Conservation (phyloP, 2,888 invertebrate species). For the Micoletzkya japonica region DNA sequence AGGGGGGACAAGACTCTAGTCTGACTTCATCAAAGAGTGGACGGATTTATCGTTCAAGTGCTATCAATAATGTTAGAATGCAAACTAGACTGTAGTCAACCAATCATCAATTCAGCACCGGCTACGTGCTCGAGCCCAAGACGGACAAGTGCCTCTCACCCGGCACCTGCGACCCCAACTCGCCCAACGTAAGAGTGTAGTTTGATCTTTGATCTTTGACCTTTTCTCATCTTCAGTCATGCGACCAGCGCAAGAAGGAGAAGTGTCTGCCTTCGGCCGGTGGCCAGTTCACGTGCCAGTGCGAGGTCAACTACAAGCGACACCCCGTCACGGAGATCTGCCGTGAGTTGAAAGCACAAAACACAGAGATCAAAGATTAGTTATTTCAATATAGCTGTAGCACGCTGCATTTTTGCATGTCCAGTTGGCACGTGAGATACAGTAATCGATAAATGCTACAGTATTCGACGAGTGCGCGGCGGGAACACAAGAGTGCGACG, state of each 20-base stretch:
- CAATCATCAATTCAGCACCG: slow-evolving; percentile 32
- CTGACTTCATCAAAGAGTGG: too few relatives aligned
- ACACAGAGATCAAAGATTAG: background rate
- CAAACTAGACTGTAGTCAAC: background rate
- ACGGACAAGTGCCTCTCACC: slow-evolving; percentile 48
- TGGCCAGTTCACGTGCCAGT: slow-evolving; percentile 53
- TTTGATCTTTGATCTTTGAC: background rate
- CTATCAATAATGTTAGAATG: too few relatives aligned
- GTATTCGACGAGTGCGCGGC: slow-evolving; percentile 55
- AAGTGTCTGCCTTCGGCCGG: slow-evolving; percentile 36
- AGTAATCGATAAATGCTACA: slow-evolving; percentile 32
- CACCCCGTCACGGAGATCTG: slow-evolving; percentile 56
- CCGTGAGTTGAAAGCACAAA: slow-evolving; percentile 35
- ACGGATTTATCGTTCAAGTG: too few relatives aligned
- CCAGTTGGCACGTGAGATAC: background rate
- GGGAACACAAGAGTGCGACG: slow-evolving; percentile 55
- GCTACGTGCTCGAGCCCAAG: slow-evolving; percentile 46
- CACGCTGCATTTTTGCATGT: too few relatives aligned
- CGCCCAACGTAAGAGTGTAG: slow-evolving; percentile 35
- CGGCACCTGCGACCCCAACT: slow-evolving; percentile 56
- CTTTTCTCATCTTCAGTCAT: background rate
- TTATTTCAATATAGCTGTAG: too few relatives aligned
- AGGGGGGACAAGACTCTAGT: background rate
- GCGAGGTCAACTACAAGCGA: slow-evolving; percentile 45
- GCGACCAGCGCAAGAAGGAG: slow-evolving; percentile 22